Evolutionary conservation across 2,888 invertebrate species (phyloP).

Genomic region (Imbricaverruca yamaguchii): DNA sequence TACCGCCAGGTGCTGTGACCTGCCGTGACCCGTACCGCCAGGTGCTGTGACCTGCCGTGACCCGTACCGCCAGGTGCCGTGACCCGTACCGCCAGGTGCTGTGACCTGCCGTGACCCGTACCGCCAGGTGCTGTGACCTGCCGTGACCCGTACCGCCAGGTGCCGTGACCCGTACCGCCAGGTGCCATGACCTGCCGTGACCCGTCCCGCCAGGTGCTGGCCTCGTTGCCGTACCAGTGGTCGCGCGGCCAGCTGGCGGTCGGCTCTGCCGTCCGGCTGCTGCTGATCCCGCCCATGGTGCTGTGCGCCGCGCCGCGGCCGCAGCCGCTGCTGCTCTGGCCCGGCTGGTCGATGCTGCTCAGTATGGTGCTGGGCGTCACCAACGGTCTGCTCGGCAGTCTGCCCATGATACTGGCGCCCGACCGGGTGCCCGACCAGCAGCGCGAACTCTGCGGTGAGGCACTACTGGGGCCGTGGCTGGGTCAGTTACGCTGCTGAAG

Average conservation of each 20-base stretch:
- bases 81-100: not conserved
- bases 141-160: not conserved
- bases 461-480: no score
- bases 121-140: not conserved
- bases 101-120: not conserved
- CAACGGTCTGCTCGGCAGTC: slow-evolving; percentile 80
- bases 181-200: not conserved
- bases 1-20: not conserved
- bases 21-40: not conserved
- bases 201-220: slow-evolving; percentile 52
- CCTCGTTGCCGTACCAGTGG: slow-evolving; percentile 75
- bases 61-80: not conserved
- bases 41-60: not conserved
- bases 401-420: slow-evolving; percentile 88
- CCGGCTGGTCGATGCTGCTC: slow-evolving; percentile 58
- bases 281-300: slow-evolving; percentile 71
- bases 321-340: slow-evolving; percentile 59
- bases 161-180: not conserved
- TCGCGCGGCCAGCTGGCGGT: slow-evolving; percentile 67
- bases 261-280: slow-evolving; percentile 61
- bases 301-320: slow-evolving; percentile 72
- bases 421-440: slow-evolving; percentile 75
- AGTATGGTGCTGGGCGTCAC: slow-evolving; percentile 66
- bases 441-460: slow-evolving; percentile 61
- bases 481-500: no score